Base-by-base conservation (phyloP, 2,797 vertebrate genomes). In the Bradypodion ventrale region DNA sequence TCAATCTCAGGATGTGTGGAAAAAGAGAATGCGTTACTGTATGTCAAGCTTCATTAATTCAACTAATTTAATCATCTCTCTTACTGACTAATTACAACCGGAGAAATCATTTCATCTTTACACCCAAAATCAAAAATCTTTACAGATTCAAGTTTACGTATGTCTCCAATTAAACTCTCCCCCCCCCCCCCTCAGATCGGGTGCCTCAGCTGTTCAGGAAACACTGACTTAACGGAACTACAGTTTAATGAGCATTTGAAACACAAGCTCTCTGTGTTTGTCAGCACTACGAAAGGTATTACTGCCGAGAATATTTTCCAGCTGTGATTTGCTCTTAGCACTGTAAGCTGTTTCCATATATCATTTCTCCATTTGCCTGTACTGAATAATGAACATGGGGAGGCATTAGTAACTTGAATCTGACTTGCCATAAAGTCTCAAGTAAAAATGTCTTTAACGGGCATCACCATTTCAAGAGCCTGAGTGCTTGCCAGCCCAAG, bases 211-310 rank as follows among this genome's bases (percentile, higher is more conserved):
- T 46, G 6, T 62, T 76, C 72, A 74, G 73, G 78, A 81, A 76
- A 76, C 40, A 81, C 73, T 76, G 78, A 76, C 69, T 85, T 85
- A 42, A 79, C 60, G 76, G 76, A 84, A 68, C 72, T 46, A 40
- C n/a, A 32, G 63, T 66, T 80, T 85, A 81, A 85, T 76, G 40
- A 85, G 72, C 63, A 62, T 85, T 85, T 76, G 65, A 81, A 85
- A 76, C 73, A 76, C 73, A 69, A 85, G 40, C 32, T 40, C 25
- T 44, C 78, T 81, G 35, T 74, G 77, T 81, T 85, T 85, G 84
- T 85, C 78, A 81, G 78, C 73, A 40, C 40, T 75, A 76, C 84
- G 72, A 81, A 85, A 59, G 62, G 65, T 76, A 85, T 85, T 70
- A 62, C 63, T 49, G 73, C 73, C 60, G 63, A 69, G 75, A 76